Conservation (phyloP, 2,888 invertebrate genomes). For the Dendrolimus pini region DNA sequence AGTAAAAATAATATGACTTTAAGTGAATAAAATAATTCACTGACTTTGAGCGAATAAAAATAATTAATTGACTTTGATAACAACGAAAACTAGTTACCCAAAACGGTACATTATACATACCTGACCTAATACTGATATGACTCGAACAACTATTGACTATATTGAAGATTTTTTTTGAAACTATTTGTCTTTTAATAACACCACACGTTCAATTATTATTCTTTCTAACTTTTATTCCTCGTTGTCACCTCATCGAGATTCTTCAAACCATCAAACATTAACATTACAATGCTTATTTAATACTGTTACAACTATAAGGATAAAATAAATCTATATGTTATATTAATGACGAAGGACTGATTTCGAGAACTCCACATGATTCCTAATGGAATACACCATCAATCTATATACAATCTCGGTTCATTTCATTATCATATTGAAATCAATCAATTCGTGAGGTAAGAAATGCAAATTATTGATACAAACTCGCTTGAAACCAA, state of each 20-base stretch:
- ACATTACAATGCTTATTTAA: conserved; percentile 20
- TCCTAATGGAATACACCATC: background rate
- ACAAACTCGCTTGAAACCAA: background rate
- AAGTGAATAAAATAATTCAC: too few species aligned
- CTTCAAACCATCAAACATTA: conserved; percentile 10
- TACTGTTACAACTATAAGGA: conserved; percentile 21
- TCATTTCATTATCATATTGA: background rate
- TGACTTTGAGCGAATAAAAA: too few species aligned
- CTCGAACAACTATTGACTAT: conserved; percentile 56
- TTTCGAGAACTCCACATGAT: background rate
- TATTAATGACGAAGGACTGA: too few species aligned
- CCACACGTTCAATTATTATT: conserved; percentile 6
- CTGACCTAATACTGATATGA: conserved; percentile 59
- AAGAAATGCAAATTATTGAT: background rate
- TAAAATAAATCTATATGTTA: conserved; percentile 11
- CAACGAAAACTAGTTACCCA: conserved; percentile 3
- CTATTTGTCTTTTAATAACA: conserved; percentile 45
- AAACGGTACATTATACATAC: conserved; percentile 18
- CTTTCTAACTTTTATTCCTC: conserved; percentile 7
- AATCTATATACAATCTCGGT: background rate
- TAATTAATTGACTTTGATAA: too few species aligned
- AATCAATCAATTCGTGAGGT: background rate
- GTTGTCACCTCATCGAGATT: conserved; percentile 9
- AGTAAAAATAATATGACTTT: too few species aligned
- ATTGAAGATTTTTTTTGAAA: conserved; percentile 35